Base-by-base conservation (phyloP, 2,113 vertebrate species). In the Tauraco erythrolophus region DNA sequence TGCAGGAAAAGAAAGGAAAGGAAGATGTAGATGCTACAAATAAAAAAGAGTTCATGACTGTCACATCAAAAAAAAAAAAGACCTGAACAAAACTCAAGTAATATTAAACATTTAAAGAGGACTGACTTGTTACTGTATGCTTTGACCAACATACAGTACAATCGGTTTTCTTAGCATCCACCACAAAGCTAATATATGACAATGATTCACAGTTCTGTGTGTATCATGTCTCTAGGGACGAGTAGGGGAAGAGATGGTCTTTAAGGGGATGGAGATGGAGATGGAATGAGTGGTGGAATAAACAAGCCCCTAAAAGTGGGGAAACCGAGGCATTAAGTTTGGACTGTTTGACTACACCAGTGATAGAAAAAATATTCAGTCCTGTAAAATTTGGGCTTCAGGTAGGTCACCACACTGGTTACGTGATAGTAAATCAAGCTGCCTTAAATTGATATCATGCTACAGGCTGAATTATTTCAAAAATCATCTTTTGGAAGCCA, bases 401-500 rank as follows among this genome's bases (percentile, higher is more conserved):
- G 19, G 14, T 58, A 54, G 10, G 30, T 57, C 23, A 62, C 17
- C 21, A 69, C 27, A 50, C 3, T 45, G 43, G 27, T 70, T 81
- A 37, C 12, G 43, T 5, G 56, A 11, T 6, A 81, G 7, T 28
- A 68, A 78, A 45, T 48, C 21, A 79, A 41, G 14, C 9, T 71
- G 39, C 45, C 83, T 87, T 61, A 81, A 81, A 84, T 1, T 60
- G 21, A 64, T 46, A 48, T 2, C 5, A 24, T 37, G 21, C 9
- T 82, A 23, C 22, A 54, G 48, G 5, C 5, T 0, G 0, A 89
- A 41, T 8, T 57, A 51, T 62, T 84, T 58, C 0, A 78, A 81
- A 58, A 91, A 53, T 19, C 1, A 25, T 35, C 16, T 53, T 93
- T 51, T 16, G 10, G 35, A 94, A 93, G 19, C 3, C 21, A 81